Conservation (phyloP, 2,113 vertebrate species). For the Propithecus coquereli region DNA sequence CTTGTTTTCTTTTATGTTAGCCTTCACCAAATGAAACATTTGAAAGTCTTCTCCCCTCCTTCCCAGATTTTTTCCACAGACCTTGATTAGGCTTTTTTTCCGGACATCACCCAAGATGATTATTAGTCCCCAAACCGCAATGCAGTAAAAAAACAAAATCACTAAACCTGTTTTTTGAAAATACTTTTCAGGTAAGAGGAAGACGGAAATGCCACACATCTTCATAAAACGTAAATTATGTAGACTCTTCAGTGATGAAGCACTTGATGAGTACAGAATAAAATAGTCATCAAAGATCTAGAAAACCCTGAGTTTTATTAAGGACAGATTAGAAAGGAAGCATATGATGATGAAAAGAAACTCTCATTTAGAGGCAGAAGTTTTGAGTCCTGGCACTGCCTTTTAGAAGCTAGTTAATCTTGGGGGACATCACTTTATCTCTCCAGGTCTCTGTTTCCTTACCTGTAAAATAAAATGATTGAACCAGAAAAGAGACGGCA, state of each 20-base stretch:
- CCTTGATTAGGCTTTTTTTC: neutral
- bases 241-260: neutral
- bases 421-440: neutral
- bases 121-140: neutral
- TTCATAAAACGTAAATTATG: slow-evolving; percentile 29
- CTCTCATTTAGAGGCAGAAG: neutral
- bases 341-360: neutral
- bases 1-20: neutral
- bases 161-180: neutral
- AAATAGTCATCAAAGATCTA: neutral
- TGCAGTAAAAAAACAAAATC: neutral
- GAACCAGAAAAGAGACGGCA: neutral
- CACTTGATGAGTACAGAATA: neutral
- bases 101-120: neutral
- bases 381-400: neutral
- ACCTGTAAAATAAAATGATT: slow-evolving; percentile 23
- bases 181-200: neutral
- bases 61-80: neutral
- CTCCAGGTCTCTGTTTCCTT: slow-evolving; percentile 1
- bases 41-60: neutral
- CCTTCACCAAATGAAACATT: neutral
- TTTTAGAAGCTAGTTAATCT: neutral
- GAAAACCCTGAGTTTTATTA: neutral
- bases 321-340: slow-evolving; percentile 9
- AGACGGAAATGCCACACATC: neutral